Percentiles rank a stretch among this genome's conserved stretches.
Conservation (phyloP, 2,888 invertebrate species). For the Teleiodes luculella region DNA sequence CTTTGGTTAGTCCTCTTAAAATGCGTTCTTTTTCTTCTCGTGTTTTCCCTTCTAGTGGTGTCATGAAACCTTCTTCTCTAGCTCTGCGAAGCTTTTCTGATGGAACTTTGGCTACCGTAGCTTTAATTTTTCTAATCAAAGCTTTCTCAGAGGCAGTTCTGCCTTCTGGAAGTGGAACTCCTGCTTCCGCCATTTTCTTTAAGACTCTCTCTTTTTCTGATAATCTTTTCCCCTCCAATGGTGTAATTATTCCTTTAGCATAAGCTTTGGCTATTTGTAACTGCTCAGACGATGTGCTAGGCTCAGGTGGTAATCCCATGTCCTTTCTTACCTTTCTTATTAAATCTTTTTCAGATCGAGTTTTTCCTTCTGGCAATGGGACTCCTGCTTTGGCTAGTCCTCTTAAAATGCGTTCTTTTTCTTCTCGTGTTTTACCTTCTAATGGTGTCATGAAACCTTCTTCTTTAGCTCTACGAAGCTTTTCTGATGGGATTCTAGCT, state of each 20-base stretch:
- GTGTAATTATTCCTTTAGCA: conserved; percentile 28
- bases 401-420: conserved; percentile 7
- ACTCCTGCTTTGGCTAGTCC: background rate
- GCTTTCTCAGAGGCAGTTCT: background rate
- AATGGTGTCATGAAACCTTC: conserved; percentile 27
- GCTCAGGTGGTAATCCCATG: conserved; percentile 28
- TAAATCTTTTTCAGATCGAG: conserved; percentile 19
- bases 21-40: background rate
- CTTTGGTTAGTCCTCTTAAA: conserved; percentile 1
- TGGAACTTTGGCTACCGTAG: conserved; percentile 8
- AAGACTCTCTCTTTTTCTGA: conserved; percentile 29
- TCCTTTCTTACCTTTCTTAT: conserved; percentile 31
- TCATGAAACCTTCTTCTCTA: background rate
- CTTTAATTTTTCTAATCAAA: conserved; percentile 24
- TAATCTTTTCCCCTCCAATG: conserved; percentile 29
- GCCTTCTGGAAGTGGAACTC: conserved; percentile 11
- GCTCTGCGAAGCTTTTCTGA: conserved; percentile 25
- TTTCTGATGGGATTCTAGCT: conserved; percentile 17
- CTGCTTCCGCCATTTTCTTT: background rate
- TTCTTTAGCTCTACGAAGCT: conserved; percentile 28
- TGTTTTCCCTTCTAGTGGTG: conserved; percentile 9
- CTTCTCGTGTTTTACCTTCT: conserved; percentile 25
- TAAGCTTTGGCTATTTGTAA: conserved; percentile 29
- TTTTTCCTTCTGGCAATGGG: conserved; percentile 31
- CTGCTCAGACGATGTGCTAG: conserved; percentile 23